These are phyloP conservation scores for Gandaritis pyraliata DNA, from an alignment of 2,888 invertebrate species.

Conservation along the genomic window DNA sequence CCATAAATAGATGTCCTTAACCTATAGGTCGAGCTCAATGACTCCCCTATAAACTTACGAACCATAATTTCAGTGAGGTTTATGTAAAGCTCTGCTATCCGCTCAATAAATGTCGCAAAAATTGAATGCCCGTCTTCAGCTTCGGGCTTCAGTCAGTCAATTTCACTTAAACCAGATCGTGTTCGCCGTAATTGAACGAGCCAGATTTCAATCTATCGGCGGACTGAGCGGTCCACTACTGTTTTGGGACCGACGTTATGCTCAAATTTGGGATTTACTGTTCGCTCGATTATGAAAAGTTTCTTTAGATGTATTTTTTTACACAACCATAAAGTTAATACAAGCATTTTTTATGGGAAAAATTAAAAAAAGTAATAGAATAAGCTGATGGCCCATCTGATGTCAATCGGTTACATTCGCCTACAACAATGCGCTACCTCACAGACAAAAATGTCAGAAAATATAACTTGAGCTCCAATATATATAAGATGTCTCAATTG, in stretches of 20 bases:
- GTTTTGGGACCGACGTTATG: slow-evolving; percentile 22
- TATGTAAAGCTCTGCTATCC: slow-evolving; percentile 16
- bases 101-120: slow-evolving; percentile 27
- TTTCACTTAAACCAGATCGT: slow-evolving; percentile 48
- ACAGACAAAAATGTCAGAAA: no score
- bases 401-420: no score
- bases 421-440: no score
- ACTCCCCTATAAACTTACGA: background rate
- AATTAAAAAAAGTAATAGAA: no score
- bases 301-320: background rate
- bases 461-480: no score
- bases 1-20: no score
- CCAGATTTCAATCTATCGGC: slow-evolving; percentile 50
- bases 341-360: no score
- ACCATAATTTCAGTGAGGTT: slow-evolving; percentile 6
- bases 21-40: no score
- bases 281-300: background rate
- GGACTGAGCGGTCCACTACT: slow-evolving; percentile 28
- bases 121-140: slow-evolving; percentile 24
- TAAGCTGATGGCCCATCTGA: no score
- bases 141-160: slow-evolving; percentile 33
- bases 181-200: slow-evolving; percentile 59
- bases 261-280: slow-evolving; percentile 10
- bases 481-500: no score
- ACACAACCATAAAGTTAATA: no score